Evolutionary conservation across 2,113 vertebrate species (phyloP).

Genomic region (Donacobius atricapilla): DNA sequence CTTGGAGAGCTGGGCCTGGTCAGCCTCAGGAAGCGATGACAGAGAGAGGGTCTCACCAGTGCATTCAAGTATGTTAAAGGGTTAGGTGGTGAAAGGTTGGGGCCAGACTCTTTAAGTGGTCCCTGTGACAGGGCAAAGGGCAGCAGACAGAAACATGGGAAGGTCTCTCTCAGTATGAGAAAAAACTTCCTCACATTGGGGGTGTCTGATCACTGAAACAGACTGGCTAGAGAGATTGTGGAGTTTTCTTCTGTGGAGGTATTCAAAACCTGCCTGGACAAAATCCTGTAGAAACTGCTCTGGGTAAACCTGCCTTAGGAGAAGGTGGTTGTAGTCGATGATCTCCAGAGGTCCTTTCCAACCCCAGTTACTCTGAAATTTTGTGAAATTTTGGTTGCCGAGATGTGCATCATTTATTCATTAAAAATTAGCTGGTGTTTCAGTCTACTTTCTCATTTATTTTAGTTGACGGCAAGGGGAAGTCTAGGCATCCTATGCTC

Average conservation of each 20-base stretch:
- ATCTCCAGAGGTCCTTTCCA: neutral
- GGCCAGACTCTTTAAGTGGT: neutral
- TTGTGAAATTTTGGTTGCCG: neutral
- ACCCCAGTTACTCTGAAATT: neutral
- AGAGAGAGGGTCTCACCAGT: neutral
- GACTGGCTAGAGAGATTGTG: neutral
- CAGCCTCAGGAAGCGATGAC: neutral
- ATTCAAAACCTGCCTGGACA: neutral
- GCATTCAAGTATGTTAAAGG: neutral
- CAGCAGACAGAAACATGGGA: neutral
- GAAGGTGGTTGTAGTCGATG: neutral
- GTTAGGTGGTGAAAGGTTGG: neutral
- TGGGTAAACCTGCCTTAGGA: neutral
- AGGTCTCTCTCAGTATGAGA: neutral
- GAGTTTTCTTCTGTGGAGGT: neutral
- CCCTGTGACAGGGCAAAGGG: neutral
- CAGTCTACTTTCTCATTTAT: neutral
- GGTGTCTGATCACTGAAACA: neutral
- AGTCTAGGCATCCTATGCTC: neutral
- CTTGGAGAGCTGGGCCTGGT: neutral
- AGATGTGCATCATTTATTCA: neutral
- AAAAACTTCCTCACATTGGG: fast-evolving
- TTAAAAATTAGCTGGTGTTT: neutral
- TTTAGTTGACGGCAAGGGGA: neutral
- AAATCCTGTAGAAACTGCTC: neutral